Percentiles rank a stretch among this genome's conserved stretches.
phyloP scores from a whole-genome alignment of 1,140 invertebrate genomes.

The Rhyacophila brunnea region DNA sequence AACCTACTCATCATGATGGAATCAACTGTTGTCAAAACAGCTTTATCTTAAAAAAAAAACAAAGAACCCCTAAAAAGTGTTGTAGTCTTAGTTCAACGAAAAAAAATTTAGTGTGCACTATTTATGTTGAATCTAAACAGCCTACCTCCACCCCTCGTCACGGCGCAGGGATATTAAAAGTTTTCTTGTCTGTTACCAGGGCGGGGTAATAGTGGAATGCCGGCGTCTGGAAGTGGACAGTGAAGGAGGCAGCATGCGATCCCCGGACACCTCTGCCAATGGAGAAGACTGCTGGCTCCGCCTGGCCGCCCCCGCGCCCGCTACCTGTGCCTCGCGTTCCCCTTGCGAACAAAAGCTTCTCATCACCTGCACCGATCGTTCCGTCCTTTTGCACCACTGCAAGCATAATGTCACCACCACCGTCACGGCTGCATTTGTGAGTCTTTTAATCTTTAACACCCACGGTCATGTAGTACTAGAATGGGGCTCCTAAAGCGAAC shows the following conservation, averaged over 20 bases:
- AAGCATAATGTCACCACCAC: conserved; percentile 28
- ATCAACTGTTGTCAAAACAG: no score
- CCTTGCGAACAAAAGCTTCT: conserved; percentile 41
- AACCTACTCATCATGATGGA: no score
- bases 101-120: no score
- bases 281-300: conserved; percentile 35
- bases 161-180: no score
- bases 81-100: no score
- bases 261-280: conserved; percentile 32
- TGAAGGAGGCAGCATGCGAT: conserved; percentile 30
- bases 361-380: conserved; percentile 46
- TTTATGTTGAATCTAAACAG: no score
- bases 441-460: neutral
- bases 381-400: conserved; percentile 32
- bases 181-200: conserved; percentile 36
- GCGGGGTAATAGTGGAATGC: conserved; percentile 45
- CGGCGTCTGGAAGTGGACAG: conserved; percentile 40
- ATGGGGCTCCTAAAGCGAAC: no score
- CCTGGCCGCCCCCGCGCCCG: conserved; percentile 41
- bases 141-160: no score
- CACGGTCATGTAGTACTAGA: no score
- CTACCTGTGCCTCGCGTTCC: conserved; percentile 38
- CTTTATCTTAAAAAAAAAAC: no score
- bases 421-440: conserved; percentile 30
- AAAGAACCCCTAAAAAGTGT: no score